Base-by-base conservation (phyloP, 2,797 vertebrate genomes). In the Acrocephalus scirpaceus region DNA sequence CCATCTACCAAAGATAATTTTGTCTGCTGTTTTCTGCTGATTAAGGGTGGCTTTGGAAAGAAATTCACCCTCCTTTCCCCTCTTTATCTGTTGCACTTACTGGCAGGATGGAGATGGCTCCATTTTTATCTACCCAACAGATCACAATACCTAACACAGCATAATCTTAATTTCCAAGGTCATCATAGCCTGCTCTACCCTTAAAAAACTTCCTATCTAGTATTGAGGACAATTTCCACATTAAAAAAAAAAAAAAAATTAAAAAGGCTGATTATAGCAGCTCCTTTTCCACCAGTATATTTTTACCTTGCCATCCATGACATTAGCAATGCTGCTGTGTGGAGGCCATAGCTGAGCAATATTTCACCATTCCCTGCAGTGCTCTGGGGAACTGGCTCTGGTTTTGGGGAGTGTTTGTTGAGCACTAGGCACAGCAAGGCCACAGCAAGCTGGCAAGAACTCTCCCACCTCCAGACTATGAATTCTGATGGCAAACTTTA, bases 21-120 rank as follows among this genome's bases (percentile, higher is more conserved):
- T 84, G 70, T 76, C 86, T 87, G 60, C 91, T 96, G 91, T 4
- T 88, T 97, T 96, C 73, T 74, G 77, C 94, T 88, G 95, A 96
- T 96, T 94, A 93, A 94, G 42, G 53, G 30, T 74, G 74, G 70
- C 82, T 95, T 93, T 92, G 45, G 72, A 66, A 78, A 92, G 77
- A 91, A 86, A 71, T 7, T n/a, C 32, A 30, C 11, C 51, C 56
- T 56, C 3, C 17, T 75, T 65, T 58, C 15, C 16, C 21, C 20
- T 87, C 60, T 83, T 88, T 94, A 91, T 92, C 76, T 91, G 56
- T 44, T 79, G 60, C 34, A 67, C 47, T 91, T 93, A 74, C 38
- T 92, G 93, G 76, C 62, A 90, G 82, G 87, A 79, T 92, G 70
- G 45, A 83, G 76, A 81, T 56, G 82, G 90, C 45, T 92, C 76